Base-by-base conservation (phyloP, 2,888 invertebrate species). In the Furcula furcula region DNA sequence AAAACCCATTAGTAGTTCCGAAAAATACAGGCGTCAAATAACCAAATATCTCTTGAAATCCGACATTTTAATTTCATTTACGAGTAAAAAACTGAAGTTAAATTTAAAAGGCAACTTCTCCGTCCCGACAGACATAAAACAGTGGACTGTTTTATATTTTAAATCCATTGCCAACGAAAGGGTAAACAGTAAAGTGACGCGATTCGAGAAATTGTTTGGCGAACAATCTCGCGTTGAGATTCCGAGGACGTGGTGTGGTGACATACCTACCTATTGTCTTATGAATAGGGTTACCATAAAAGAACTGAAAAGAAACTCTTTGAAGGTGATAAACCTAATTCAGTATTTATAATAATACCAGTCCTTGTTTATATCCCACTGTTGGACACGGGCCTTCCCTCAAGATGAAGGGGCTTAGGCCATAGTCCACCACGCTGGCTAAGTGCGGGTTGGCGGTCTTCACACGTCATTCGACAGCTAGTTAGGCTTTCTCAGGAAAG, bases 191-290 rank as follows among this genome's bases (percentile, higher is more conserved):
- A 41, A 47, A 47, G 37, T 36, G 37, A 41, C 29, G 39, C 39
- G 51, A 43, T 44, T 47, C 36, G 40, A 47, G 36, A 40, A 55
- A 47, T 55, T 51, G 44, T 53, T 40, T 39, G 40, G 33, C 34
- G 36, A 50, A 50, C 40, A 55, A 55, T 43, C 29, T 40, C 29
- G 46, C 42, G 40, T 35, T 28, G 30, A 20, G 33, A 36, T 34
- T 55, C 23, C 26, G 19, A 27, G 13, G 23, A 34, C 39, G 29
- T 36, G 33, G 44, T 40, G 27, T 10, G 27, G 27, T 10, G 31
- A 20, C 18, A 34, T 36, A 27, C 22, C 4, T 36, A 27, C 22
- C 4, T 6, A 29, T 5, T 34, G 31, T 31, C 20, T 31, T 26
- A 9, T 22, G 19, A 9, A 12, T 33, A 45, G 36, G 44, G 36